These are phyloP conservation scores for Drosophila putrida DNA, from an alignment of 2,888 invertebrate genomes.

Conservation along the genomic window DNA sequence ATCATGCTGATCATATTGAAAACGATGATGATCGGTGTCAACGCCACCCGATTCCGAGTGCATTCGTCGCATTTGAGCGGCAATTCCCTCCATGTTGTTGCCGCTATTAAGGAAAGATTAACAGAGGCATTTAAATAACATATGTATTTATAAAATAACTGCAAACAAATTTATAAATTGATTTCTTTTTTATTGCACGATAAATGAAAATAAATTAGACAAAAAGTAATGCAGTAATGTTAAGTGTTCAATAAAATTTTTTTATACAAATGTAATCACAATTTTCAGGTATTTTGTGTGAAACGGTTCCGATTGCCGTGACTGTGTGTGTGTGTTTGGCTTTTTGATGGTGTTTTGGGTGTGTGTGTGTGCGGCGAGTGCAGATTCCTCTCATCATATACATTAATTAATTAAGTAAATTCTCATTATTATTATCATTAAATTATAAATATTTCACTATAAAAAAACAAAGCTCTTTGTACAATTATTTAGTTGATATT, in stretches of 20 bases:
- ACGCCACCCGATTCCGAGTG: slow-evolving; percentile 31
- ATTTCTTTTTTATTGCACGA: slow-evolving; percentile 64
- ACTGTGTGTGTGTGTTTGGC: slow-evolving; percentile 30
- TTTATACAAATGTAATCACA: slow-evolving; percentile 62
- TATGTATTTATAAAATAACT: slow-evolving; percentile 6
- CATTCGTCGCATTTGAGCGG: slow-evolving; percentile 57
- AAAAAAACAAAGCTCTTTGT: slow-evolving; percentile 69
- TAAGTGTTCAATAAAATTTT: slow-evolving; percentile 53
- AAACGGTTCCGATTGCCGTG: slow-evolving; percentile 45
- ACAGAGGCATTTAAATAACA: slow-evolving; percentile 47
- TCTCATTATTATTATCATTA: slow-evolving; percentile 40
- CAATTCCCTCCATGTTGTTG: slow-evolving; percentile 57
- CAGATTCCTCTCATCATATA: slow-evolving; percentile 38
- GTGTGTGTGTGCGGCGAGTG: slow-evolving; percentile 62
- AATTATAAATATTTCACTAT: slow-evolving; percentile 71
- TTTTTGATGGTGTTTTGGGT: slow-evolving; percentile 30
- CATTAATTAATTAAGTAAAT: slow-evolving; percentile 40
- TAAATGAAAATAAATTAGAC: slow-evolving; percentile 67
- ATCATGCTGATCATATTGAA: slow-evolving; percentile 7
- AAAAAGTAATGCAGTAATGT: slow-evolving; percentile 34
- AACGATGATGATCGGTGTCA: slow-evolving; percentile 20
- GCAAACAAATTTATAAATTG: slow-evolving; percentile 2
- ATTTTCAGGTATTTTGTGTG: slow-evolving; percentile 70
- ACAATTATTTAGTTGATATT: slow-evolving; percentile 59
- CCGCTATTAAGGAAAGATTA: slow-evolving; percentile 55